A percentile compares a stretch with the other conserved stretches of the same genome.
Conservation (phyloP, 2,888 invertebrate genomes). For the Euproctis similis region DNA sequence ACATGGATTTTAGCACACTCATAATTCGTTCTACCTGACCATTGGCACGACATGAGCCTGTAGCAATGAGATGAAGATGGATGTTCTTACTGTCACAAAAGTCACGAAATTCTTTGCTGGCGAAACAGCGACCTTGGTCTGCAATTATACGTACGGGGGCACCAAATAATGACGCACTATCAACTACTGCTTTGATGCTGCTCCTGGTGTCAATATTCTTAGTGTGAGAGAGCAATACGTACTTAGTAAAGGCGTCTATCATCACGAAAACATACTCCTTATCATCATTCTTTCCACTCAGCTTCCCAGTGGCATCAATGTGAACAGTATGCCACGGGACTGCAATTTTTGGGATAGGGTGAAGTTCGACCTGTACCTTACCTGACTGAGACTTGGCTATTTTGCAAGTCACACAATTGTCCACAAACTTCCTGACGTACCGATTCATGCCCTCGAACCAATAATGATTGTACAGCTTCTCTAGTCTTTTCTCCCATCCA, state of each 20-base stretch:
- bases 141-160: neutral
- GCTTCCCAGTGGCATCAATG: conserved; percentile 5
- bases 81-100: no score
- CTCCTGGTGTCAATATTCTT: neutral
- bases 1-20: no score
- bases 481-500: conserved; percentile 13
- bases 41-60: no score
- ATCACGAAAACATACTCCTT: conserved; percentile 8
- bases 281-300: conserved; percentile 3
- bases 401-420: conserved; percentile 29
- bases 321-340: conserved; percentile 6
- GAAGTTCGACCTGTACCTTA: conserved; percentile 23
- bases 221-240: neutral
- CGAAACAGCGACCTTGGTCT: conserved; percentile 12
- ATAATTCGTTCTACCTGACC: no score
- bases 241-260: conserved; percentile 1
- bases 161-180: neutral
- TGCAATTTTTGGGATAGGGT: conserved; percentile 23
- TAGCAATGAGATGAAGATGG: no score
- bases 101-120: no score
- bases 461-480: conserved; percentile 21
- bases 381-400: conserved; percentile 26
- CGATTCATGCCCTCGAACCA: conserved; percentile 25
- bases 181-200: neutral
- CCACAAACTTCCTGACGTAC: conserved; percentile 25